Evolutionary conservation across 2,888 invertebrate species (phyloP).

Genomic region (Pedicia rivosa): DNA sequence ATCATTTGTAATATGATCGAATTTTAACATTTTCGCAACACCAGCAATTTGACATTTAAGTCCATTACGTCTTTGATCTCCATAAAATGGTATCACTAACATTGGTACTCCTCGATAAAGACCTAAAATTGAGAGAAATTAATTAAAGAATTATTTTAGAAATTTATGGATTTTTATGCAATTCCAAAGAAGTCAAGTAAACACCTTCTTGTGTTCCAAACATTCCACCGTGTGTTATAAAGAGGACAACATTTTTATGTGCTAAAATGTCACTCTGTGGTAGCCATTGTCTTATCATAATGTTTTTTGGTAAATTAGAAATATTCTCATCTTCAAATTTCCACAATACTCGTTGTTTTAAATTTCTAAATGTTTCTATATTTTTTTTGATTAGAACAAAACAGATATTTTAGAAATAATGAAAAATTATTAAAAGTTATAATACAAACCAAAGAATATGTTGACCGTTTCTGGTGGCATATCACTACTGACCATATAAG

Average conservation of each 20-base stretch:
- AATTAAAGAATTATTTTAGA: no score
- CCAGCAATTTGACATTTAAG: constrained; percentile 26
- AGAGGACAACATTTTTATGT: constrained; percentile 30
- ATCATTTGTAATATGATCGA: constrained; percentile 24
- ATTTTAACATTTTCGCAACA: constrained; percentile 25
- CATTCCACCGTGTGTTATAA: constrained; percentile 32
- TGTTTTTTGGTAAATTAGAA: constrained; percentile 28
- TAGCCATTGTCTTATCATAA: constrained; percentile 34
- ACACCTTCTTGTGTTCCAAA: constrained; percentile 31
- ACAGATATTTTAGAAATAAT: background rate
- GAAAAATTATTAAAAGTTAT: background rate
- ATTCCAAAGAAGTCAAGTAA: no score
- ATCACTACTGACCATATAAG: constrained; percentile 29
- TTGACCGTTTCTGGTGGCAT: constrained; percentile 28
- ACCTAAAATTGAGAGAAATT: no score
- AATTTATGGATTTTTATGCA: no score
- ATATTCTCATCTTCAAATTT: constrained; percentile 33
- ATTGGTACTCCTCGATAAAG: constrained; percentile 29
- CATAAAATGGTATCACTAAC: constrained; percentile 31
- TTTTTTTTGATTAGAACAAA: no score
- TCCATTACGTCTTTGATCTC: constrained; percentile 30
- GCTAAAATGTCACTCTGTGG: constrained; percentile 36
- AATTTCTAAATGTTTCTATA: constrained; percentile 29
- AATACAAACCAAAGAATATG: constrained; percentile 10
- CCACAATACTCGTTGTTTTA: constrained; percentile 35